These are phyloP conservation scores for Magallana gigas DNA, from an alignment of 1,140 invertebrate genomes.

Conservation along the genomic window DNA sequence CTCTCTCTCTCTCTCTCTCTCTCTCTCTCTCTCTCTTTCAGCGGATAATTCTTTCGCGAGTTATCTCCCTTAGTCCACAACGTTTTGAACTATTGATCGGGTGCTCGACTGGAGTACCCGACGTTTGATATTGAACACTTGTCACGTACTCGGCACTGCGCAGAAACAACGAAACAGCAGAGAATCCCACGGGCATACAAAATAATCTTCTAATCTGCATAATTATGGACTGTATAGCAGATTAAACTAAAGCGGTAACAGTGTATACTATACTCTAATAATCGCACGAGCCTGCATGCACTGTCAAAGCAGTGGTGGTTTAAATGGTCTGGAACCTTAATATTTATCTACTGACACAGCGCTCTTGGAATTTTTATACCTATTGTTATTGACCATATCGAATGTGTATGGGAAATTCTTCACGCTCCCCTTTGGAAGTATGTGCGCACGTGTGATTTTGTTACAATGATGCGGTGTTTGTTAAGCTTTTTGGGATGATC, in stretches of 20 bases:
- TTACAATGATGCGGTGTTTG: conserved; percentile 14
- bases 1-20: too few species aligned
- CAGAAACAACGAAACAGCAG: too few species aligned
- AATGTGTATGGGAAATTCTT: conserved; percentile 2
- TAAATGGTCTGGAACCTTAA: too few species aligned
- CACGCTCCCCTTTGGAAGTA: neutral
- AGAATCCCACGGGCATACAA: too few species aligned
- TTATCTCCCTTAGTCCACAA: neutral
- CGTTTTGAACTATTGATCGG: neutral
- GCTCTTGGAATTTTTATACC: neutral
- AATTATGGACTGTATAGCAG: too few species aligned
- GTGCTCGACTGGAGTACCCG: neutral
- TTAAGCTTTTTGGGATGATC: neutral
- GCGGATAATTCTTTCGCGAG: neutral
- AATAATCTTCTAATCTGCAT: too few species aligned
- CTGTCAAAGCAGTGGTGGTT: too few species aligned
- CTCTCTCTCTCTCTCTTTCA: neutral
- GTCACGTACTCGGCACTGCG: too few species aligned
- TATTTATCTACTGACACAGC: neutral
- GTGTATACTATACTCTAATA: too few species aligned
- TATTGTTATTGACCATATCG: conserved; percentile 1
- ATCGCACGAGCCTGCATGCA: too few species aligned
- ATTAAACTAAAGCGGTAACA: too few species aligned
- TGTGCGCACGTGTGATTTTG: neutral
- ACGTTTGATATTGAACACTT: too few species aligned